Evolutionary conservation across 2,888 invertebrate species (phyloP).

Genomic region (Xylota segnis): DNA sequence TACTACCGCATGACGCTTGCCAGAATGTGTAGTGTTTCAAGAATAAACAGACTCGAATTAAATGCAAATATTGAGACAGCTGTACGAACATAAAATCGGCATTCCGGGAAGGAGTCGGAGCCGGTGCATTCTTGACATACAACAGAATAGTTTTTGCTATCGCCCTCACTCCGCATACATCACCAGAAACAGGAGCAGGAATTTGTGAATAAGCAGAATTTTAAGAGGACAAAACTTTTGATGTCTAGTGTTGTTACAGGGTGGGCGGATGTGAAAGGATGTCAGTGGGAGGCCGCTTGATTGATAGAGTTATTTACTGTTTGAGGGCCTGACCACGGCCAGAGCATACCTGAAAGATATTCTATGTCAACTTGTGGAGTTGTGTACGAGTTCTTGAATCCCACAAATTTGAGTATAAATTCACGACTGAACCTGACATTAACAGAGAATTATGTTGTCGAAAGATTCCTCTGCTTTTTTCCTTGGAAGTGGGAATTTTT

Average conservation of each 20-base stretch:
- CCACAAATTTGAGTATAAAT: too few species aligned
- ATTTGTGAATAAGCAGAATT: slow-evolving; percentile 17
- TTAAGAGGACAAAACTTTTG: neutral
- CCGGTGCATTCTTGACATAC: slow-evolving; percentile 44
- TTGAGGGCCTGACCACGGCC: too few species aligned
- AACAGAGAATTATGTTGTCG: too few species aligned
- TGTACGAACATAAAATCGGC: slow-evolving; percentile 59
- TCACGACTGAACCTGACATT: too few species aligned
- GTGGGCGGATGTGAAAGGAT: neutral
- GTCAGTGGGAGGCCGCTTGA: too few species aligned
- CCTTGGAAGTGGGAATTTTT: too few species aligned
- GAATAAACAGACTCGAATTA: slow-evolving; percentile 65
- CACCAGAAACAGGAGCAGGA: neutral
- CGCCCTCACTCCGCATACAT: neutral
- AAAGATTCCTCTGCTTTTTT: too few species aligned
- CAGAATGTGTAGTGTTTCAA: slow-evolving; percentile 5
- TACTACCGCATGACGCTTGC: neutral
- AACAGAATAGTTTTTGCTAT: slow-evolving; percentile 23
- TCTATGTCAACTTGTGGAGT: too few species aligned
- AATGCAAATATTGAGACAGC: slow-evolving; percentile 69
- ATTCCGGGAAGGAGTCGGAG: slow-evolving; percentile 47
- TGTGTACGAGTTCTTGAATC: too few species aligned
- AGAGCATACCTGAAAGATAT: too few species aligned
- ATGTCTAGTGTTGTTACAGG: neutral
- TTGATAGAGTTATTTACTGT: too few species aligned